phyloP scores from a whole-genome alignment of 2,797 vertebrate genomes.

The Paramormyrops hopkinsi region DNA sequence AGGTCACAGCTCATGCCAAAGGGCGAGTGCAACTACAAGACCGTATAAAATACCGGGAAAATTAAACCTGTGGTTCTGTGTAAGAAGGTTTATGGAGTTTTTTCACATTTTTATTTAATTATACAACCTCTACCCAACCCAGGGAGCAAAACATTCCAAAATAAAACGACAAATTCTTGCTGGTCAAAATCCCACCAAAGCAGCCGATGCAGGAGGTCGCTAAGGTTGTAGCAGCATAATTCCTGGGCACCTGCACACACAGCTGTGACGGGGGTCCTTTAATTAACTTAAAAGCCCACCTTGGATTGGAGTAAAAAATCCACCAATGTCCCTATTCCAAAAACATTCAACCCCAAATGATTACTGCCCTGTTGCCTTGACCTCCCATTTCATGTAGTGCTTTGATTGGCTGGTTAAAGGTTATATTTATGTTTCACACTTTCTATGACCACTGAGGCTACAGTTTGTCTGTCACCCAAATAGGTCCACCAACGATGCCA shows the following conservation, averaged over 20 bases:
- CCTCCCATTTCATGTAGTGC: neutral
- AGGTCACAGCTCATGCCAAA: neutral
- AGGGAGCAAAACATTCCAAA: neutral
- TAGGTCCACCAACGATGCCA: neutral
- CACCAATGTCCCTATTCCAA: constrained; percentile 57
- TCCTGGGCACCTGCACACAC: neutral
- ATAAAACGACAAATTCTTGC: neutral
- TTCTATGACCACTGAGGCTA: neutral
- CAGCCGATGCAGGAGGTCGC: neutral
- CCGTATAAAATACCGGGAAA: constrained; percentile 29
- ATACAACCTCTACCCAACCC: neutral
- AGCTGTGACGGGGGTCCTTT: neutral
- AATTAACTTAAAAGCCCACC: constrained; percentile 26
- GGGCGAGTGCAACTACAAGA: constrained; percentile 53
- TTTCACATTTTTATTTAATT: constrained; percentile 10
- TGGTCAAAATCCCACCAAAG: neutral
- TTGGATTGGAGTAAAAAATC: constrained; percentile 35
- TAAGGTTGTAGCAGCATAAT: neutral
- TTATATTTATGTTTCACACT: neutral
- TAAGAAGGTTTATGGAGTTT: neutral
- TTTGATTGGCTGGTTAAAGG: constrained; percentile 10
- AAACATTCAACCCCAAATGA: constrained; percentile 44
- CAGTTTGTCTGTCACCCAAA: neutral
- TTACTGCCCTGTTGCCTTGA: neutral
- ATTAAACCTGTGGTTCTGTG: neutral